Evolutionary conservation across 2,888 invertebrate species (phyloP).

Genomic region (Drosophila dives): DNA sequence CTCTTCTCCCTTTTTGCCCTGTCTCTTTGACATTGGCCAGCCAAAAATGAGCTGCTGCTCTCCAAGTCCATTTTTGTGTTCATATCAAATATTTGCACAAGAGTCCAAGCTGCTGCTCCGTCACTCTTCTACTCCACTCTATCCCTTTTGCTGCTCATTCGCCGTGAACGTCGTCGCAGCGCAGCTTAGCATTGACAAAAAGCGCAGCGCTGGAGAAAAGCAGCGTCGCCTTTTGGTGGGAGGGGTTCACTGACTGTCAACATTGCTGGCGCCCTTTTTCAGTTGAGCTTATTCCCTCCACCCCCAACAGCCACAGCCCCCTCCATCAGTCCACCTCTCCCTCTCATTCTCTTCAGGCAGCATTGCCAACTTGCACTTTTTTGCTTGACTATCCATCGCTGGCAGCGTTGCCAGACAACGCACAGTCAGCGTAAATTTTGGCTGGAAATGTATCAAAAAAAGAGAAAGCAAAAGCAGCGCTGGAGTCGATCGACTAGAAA

Average conservation of each 20-base stretch:
- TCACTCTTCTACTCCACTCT: not conserved
- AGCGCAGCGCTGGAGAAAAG: conserved; percentile 20
- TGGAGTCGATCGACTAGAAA: not conserved
- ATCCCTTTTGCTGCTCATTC: conserved; percentile 26
- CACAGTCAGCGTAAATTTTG: conserved; percentile 64
- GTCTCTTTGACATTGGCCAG: conserved; percentile 49
- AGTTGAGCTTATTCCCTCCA: not conserved
- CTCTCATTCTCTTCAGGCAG: not conserved
- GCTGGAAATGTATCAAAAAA: conserved; percentile 10
- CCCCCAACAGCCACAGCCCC: not conserved
- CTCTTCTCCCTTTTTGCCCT: not conserved
- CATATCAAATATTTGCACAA: conserved; percentile 77
- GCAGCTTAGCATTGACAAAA: conserved; percentile 63
- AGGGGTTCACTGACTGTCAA: conserved; percentile 65
- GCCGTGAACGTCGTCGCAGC: conserved; percentile 3
- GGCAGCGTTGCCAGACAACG: conserved; percentile 75
- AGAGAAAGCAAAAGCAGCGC: conserved; percentile 7
- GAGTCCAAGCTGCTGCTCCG: conserved; percentile 54
- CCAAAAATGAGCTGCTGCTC: conserved; percentile 62
- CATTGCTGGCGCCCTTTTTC: conserved; percentile 46
- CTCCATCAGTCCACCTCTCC: too few relatives aligned
- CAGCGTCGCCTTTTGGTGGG: conserved; percentile 20
- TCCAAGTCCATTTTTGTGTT: conserved; percentile 36
- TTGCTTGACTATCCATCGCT: conserved; percentile 26
- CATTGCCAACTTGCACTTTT: conserved; percentile 56